A percentile compares a stretch with the other conserved stretches of the same genome.
Conservation (phyloP, 2,797 vertebrate genomes). For the Hipposideros larvatus region DNA sequence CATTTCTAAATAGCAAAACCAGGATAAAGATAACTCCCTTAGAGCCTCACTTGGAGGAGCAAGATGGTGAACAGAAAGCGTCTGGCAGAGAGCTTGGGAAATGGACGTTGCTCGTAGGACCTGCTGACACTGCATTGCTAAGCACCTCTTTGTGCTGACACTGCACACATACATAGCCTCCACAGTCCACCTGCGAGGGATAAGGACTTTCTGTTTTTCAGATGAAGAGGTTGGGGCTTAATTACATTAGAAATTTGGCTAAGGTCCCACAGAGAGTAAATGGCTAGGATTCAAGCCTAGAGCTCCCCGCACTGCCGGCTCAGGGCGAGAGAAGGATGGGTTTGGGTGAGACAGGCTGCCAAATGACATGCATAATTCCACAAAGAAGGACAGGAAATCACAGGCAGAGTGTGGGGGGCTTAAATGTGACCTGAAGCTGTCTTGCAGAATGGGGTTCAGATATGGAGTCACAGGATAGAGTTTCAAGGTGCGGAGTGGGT, state of each 20-base stretch:
- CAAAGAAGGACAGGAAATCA: background rate
- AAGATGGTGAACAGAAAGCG: background rate
- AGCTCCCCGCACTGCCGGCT: background rate
- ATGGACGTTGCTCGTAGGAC: background rate
- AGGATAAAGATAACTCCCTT: background rate
- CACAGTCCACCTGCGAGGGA: background rate
- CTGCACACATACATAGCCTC: background rate
- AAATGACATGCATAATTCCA: background rate
- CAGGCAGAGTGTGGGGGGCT: background rate
- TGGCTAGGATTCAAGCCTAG: background rate
- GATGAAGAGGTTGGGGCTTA: background rate
- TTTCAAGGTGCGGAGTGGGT: background rate
- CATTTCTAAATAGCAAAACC: background rate
- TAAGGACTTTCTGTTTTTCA: background rate
- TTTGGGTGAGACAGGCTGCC: background rate
- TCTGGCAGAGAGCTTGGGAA: background rate
- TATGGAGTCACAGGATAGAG: background rate
- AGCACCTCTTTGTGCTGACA: background rate
- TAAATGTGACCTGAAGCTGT: background rate
- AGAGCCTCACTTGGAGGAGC: background rate
- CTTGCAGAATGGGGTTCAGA: background rate
- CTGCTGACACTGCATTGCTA: background rate
- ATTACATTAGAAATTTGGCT: background rate
- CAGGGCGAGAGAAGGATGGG: background rate
- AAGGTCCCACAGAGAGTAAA: background rate